A percentile compares a stretch with the other conserved stretches of the same genome.
Conservation (phyloP, 1,140 invertebrate species). For the Drosophila simulans region DNA sequence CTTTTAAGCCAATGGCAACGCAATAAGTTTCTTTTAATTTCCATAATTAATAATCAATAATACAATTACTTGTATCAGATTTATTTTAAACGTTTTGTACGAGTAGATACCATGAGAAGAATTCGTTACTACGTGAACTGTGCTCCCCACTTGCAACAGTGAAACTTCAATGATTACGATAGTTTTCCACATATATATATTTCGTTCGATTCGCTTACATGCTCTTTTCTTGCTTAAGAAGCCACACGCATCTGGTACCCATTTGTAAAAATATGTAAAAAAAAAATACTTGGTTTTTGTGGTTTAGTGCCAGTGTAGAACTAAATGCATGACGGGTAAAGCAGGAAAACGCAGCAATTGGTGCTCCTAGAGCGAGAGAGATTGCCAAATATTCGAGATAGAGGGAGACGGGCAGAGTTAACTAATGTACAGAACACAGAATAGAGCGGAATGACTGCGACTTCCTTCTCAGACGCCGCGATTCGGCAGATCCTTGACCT, state of each 20-base stretch:
- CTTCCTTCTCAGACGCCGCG: constrained; percentile 87
- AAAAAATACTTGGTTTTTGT: constrained; percentile 20
- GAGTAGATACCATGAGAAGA: too few species aligned
- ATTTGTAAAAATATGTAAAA: constrained; percentile 2
- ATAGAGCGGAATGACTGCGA: constrained; percentile 28
- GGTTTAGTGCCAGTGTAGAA: constrained; percentile 12
- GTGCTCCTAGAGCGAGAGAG: constrained; percentile 40
- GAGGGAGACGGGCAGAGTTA: constrained; percentile 1
- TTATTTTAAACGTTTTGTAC: too few species aligned
- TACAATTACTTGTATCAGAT: too few species aligned
- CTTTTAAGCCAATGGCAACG: too few species aligned
- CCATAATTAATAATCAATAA: too few species aligned
- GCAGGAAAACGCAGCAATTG: constrained; percentile 24
- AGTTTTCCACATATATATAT: constrained; percentile 35
- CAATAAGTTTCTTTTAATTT: too few species aligned
- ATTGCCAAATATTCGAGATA: constrained; percentile 24
- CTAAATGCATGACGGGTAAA: constrained; percentile 21
- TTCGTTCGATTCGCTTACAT: constrained; percentile 39
- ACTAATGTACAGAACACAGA: constrained; percentile 39
- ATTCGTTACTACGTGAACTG: too few species aligned
- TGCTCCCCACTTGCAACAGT: too few species aligned
- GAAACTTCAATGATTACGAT: background rate
- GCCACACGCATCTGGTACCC: constrained; percentile 8
- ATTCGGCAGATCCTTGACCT: constrained; percentile 95
- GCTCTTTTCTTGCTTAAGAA: constrained; percentile 15